These are phyloP conservation scores for Drosophila triauraria DNA, from an alignment of 1,140 invertebrate species.

Conservation along the genomic window DNA sequence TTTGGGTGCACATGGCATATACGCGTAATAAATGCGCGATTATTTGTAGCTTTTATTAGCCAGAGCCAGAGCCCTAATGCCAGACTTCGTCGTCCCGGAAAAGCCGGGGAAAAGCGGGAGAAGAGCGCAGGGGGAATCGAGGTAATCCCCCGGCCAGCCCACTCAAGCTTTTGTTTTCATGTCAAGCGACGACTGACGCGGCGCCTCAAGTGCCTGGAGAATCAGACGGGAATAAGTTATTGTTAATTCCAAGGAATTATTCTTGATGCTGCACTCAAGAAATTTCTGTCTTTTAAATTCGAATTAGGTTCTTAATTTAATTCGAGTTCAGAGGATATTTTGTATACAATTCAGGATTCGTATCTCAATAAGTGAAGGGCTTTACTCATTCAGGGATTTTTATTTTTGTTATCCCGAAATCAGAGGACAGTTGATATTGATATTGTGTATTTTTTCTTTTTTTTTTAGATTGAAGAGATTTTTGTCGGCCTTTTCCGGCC, in stretches of 20 bases:
- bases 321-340: no score
- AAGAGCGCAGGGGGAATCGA: constrained; percentile 38
- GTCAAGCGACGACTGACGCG: constrained; percentile 48
- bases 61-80: constrained; percentile 45
- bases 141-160: constrained; percentile 60
- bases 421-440: background rate
- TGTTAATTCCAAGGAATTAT: constrained; percentile 54
- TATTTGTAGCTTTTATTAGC: constrained; percentile 80
- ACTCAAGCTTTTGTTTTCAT: constrained; percentile 51
- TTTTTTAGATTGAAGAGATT: no score
- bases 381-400: no score
- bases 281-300: background rate
- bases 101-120: constrained; percentile 14
- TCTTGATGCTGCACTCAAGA: background rate
- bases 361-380: no score
- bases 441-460: background rate
- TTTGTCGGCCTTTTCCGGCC: background rate
- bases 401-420: background rate
- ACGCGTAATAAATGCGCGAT: constrained; percentile 72
- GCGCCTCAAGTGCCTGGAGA: constrained; percentile 42
- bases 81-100: constrained; percentile 30
- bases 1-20: constrained; percentile 30
- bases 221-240: constrained; percentile 57
- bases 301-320: no score
- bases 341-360: background rate